Conservation (phyloP, 2,113 vertebrate species). For the Guaruba guarouba region DNA sequence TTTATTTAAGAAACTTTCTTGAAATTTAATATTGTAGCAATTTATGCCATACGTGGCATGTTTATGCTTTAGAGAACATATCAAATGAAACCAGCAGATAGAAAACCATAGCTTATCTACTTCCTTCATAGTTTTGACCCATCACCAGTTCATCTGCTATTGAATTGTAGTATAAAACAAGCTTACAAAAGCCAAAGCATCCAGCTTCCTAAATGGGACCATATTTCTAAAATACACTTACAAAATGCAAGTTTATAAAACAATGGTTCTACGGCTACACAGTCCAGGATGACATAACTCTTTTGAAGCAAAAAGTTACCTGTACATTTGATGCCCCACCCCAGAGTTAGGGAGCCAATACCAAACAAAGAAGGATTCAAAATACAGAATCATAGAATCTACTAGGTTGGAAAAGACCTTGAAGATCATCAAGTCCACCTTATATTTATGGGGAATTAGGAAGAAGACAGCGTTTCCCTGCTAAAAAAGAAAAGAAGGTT, state of each 20-base stretch:
- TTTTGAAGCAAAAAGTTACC: not conserved
- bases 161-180: conserved; percentile 14
- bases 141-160: not conserved
- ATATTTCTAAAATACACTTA: not conserved
- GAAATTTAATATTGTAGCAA: not conserved
- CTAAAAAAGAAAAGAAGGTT: not conserved
- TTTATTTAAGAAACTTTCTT: not conserved
- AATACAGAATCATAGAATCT: not conserved
- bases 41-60: not conserved
- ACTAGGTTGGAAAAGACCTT: not conserved
- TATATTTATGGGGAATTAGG: not conserved
- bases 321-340: not conserved
- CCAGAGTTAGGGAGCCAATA: not conserved
- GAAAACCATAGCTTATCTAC: not conserved
- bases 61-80: not conserved
- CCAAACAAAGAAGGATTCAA: not conserved
- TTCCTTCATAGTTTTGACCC: not conserved
- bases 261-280: not conserved
- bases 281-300: not conserved
- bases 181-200: not conserved
- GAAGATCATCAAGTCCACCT: not conserved
- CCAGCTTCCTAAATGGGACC: not conserved
- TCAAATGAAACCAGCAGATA: not conserved
- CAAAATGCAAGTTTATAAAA: conserved; percentile 10
- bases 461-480: not conserved